Evolutionary conservation across 2,888 invertebrate genomes (phyloP), one percentile per base, ranked within the genome.

Genomic region (Loripinus fragilis): DNA sequence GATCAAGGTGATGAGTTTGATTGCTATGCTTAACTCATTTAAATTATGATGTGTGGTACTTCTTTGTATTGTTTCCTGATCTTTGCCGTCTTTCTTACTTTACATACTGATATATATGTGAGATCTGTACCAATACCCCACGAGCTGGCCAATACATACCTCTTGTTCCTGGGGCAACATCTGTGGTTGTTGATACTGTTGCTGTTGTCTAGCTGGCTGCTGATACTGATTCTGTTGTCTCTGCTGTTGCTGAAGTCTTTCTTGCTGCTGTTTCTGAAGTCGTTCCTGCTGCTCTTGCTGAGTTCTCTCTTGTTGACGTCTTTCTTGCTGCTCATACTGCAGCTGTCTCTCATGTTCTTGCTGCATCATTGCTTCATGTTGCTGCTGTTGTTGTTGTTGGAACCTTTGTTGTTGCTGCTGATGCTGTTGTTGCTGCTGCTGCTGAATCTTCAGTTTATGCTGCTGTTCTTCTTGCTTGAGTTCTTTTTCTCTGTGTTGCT

Each of bases 401-500:
- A 64, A 70, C 10, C 69, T 69, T 28, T 35, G 33, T 23, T 52
- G 41, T 30, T 70, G 74, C 30, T 70, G 74, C 30, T 66, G 42
- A 28, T 55, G 60, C 20, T 30, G 33, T 30, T 25, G 48, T 48
- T 28, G 2, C 23, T 68, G 42, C 30, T 74, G 65, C 60, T 77
- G 74, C 38, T 78, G 73, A n/a, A n/a, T n/a, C n/a, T n/a, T n/a
- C n/a, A n/a, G n/a, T 52, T 81, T 83, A 71, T 75, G 71, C 70
- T 81, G 79, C 68, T 78, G 82, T 45, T 75, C 55, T 48, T 83
- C 77, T 30, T 83, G 79, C 42, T 80, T 70, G 25, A 76, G 71
- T 38, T 78, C 66, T 67, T 80, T 71, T 42, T 83, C 72, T 42
- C 80, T 84, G 72, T 73, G 71, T 69, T 82, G 80, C 71, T 81